Evolutionary conservation across 2,797 vertebrate species (phyloP), one percentile per base, ranked within the genome.

Genomic region (Cynodonichthys magdalenae): DNA sequence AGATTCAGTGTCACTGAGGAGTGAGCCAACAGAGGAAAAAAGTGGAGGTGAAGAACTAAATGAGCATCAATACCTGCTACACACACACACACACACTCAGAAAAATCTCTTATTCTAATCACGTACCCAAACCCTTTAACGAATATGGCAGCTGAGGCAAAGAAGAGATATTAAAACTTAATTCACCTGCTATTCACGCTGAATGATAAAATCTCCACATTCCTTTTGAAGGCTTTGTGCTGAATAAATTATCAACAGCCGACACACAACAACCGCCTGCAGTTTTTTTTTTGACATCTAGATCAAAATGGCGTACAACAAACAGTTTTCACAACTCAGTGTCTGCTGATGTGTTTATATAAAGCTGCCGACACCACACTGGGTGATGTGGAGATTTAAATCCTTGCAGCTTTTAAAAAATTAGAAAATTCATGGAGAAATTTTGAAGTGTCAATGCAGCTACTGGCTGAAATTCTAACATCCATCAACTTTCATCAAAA

Each of bases 171-270:
- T 79, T 76, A 63, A 74, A 77, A 71, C 29, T 63, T 63, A 77
- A 81, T 79, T 74, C 66, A 66, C 50, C 78, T 67, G 57, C 58
- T 58, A 60, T 80, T 82, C 66, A 66, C 71, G 58, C 55, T 45
- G 73, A 87, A 75, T 66, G 64, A 53, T 28, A 67, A 69, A 71
- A 39, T 66, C 52, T 39, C 15, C 28, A 45, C 39, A n/a, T 64
- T 69, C 1, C 0, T 58, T 60, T 63, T 66, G 18, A 75, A 66
- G 39, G 59, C 57, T 14, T 3, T 20, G n/a, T 44, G 34, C 53
- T 63, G 62, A 68, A 66, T 75, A 48, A 14, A 69, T 68, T n/a
- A 69, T 6, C 11, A 5, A 2, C 17, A 18, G 50, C 58, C 51
- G 17, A 31, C 3, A 27, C 36, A 29, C 42, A 18, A 77, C 42